Base-by-base conservation (phyloP, 2,888 invertebrate species). In the Choristoneura rosaceana region DNA sequence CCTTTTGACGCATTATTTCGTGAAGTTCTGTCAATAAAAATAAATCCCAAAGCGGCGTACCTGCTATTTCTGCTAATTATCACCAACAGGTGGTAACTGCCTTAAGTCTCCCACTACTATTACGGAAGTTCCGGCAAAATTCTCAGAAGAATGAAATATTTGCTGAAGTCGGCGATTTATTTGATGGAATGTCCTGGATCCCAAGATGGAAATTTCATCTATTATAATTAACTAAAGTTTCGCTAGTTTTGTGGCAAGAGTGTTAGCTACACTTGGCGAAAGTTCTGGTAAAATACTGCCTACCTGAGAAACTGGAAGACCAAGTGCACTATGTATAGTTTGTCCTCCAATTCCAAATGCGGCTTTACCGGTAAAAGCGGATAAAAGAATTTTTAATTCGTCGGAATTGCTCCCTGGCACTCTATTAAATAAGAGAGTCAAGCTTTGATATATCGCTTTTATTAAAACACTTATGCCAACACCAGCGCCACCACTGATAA, bases 281-380 rank as follows among this genome's bases (percentile, higher is more conserved):
- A 68, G 47, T n/a, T 60, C 68, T 4, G 68, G 68, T 34, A 68
- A 47, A 47, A 47, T 68, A 47, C 15, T 45, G 7, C 68, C 60
- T 34, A 34, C 59, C 47, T 68, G 68, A 4, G 59, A 60, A 9
- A 68, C 12, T 47, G 68, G 59, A 3, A 68, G 12, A 9, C 60
- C 47, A 5, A 68, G 12, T 10, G 68, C 60, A 7, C 47, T 68
- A 15, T 68, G 68, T 9, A 68, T n/a, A 4, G 45, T 68, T 68
- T 68, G 60, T 0, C 68, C 68, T 1, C 68, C 68, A 10, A 68
- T 68, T 1, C 60, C 68, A 47, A 68, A 68, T 5, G 68, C 68
- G 0, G 60, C 59, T n/a, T 68, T 68, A 7, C 60, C 67, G 3
- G 67, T 68, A 34, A 45, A 45, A 17, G 62, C 62, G 12, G 62